Evolutionary conservation across 2,797 vertebrate genomes (phyloP).

Genomic region (Hippoglossus hippoglossus): DNA sequence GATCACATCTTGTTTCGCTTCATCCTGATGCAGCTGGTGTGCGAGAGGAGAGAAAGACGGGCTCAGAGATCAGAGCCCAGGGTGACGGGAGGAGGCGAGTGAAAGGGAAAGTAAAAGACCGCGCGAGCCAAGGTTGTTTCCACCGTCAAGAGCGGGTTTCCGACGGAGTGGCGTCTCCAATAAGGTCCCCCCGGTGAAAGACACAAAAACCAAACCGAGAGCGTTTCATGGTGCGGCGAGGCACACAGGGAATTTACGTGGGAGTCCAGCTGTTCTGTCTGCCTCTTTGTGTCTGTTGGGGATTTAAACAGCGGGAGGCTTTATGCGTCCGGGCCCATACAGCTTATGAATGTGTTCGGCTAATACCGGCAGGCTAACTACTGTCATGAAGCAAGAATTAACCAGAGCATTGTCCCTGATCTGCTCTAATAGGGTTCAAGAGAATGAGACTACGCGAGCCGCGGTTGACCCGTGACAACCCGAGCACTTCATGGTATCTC

Average conservation of each 20-base stretch:
- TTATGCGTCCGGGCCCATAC: constrained; percentile 3
- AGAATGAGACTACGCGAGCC: constrained; percentile 36
- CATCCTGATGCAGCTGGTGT: constrained; percentile 26
- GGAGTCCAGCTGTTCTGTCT: constrained; percentile 63
- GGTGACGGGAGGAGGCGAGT: constrained; percentile 3
- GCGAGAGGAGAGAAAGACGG: not conserved
- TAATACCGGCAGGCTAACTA: constrained; percentile 22
- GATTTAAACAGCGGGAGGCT: constrained; percentile 62
- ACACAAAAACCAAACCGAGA: constrained; percentile 13
- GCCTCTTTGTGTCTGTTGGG: constrained; percentile 55
- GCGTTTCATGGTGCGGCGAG: constrained; percentile 37
- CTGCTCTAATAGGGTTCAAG: constrained; percentile 56
- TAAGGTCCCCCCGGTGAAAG: not conserved
- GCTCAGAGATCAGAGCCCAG: constrained; percentile 2
- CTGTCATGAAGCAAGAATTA: constrained; percentile 37
- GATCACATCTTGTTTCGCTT: constrained; percentile 55
- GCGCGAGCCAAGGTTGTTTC: constrained; percentile 36
- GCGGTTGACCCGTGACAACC: constrained; percentile 57
- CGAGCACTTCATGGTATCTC: constrained; percentile 32
- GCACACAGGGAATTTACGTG: constrained; percentile 58
- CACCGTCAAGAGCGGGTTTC: constrained; percentile 8
- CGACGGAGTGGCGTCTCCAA: not conserved
- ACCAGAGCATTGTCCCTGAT: constrained; percentile 23
- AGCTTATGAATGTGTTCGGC: constrained; percentile 7
- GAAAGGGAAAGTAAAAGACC: constrained; percentile 7